Base-by-base conservation (phyloP, 2,888 invertebrate species). In the Harpalus rufipes region DNA sequence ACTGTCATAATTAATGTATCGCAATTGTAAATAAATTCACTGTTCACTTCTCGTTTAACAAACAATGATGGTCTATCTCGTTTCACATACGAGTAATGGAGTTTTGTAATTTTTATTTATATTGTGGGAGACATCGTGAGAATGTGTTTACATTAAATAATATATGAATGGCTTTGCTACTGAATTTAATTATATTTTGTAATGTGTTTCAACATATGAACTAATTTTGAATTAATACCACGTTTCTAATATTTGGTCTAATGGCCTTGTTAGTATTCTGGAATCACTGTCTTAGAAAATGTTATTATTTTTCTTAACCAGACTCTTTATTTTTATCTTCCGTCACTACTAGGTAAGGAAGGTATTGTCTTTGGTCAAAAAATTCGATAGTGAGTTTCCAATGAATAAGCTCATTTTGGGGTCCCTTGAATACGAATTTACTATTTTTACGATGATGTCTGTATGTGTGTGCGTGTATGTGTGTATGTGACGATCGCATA, bases 1-100 rank as follows among this genome's bases (percentile, higher is more conserved):
- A 61, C 79, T 80, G 59, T 56, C 78, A 78, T 58, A 78, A 78
- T 78, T 78, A 78, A 78, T 16, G 25, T 78, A 78, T 56, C 21
- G 78, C 51, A 78, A 56, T 32, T 56, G 39, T 39, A 32, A 39
- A 68, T 39, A 14, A 39, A 10, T 12, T 21, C 25, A 10, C 18
- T 8, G 7, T 5, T n/a, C n/a, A n/a, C 32, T 51, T 12, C 44
- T 8, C 44, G 44, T 8, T 12, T 12, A 51, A 51, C 44, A 51
- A 51, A 51, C 44, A 51, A 51, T 51, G 44, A 51, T 51, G 44
- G 44, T 12, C 5, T 8, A 12, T 51, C 8, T 32, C 32, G 32
- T 32, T 21, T 61, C 16, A 61, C 61, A 61, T 61, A 61, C 61
- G 10, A 14, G 58, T n/a, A 58, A 10, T 16, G 21, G 16, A 61